A percentile compares a stretch with the other conserved stretches of the same genome.
phyloP scores from a whole-genome alignment of 2,888 invertebrate genomes.

The Himalopsyche tibetana region DNA sequence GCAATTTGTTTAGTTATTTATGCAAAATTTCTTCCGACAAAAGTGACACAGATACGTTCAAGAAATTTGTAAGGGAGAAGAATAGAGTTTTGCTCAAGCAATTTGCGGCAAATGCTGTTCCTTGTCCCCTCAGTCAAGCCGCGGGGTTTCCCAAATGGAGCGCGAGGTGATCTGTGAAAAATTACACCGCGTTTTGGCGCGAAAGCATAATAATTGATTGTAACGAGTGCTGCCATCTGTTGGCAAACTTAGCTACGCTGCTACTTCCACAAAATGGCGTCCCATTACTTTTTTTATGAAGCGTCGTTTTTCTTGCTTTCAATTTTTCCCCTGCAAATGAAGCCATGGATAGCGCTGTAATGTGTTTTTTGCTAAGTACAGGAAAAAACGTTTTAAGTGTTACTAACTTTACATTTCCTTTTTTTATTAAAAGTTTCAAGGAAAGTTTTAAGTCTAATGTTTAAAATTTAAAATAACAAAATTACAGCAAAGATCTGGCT shows the following conservation, averaged over 20 bases:
- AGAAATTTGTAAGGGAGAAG: neutral
- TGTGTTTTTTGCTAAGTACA: conserved; percentile 7
- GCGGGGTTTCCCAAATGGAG: conserved; percentile 22
- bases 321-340: conserved; percentile 33
- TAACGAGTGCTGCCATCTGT: conserved; percentile 27
- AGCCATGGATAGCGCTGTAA: conserved; percentile 10
- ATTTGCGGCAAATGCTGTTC: conserved; percentile 56
- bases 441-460: neutral
- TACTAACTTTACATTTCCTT: neutral
- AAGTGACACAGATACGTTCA: neutral
- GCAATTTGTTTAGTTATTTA: too few species aligned
- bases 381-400: neutral
- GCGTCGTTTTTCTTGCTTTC: conserved; percentile 15
- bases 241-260: conserved; percentile 21
- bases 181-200: conserved; percentile 52
- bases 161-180: conserved; percentile 56
- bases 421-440: neutral
- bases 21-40: too few species aligned
- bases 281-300: conserved; percentile 31
- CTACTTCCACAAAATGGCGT: conserved; percentile 4
- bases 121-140: conserved; percentile 47
- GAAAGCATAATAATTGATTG: conserved; percentile 34
- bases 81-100: conserved; percentile 18
- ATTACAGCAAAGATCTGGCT: neutral
- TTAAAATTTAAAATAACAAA: neutral